phyloP scores from a whole-genome alignment of 2,797 vertebrate genomes.

The Artibeus jamaicensis region DNA sequence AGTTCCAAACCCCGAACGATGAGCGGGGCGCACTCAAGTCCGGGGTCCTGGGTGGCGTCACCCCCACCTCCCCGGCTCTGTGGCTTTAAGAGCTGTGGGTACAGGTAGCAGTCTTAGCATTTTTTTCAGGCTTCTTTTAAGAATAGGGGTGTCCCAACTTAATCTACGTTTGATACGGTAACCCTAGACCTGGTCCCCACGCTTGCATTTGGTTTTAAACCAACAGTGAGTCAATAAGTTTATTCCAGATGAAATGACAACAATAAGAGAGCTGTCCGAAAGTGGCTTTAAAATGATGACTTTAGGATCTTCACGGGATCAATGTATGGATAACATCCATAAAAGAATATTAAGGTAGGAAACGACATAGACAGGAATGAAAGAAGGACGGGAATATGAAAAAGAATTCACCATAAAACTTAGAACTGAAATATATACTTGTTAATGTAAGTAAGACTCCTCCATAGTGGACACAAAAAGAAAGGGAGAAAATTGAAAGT shows the following conservation, averaged over 20 bases:
- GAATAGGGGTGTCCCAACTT: background rate
- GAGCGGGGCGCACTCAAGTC: background rate
- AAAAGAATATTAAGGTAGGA: background rate
- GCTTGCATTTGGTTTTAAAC: background rate
- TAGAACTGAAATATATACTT: slow-evolving; percentile 8
- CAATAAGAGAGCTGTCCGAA: background rate
- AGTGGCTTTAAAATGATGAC: background rate
- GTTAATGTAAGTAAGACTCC: background rate
- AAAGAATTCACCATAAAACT: slow-evolving; percentile 7
- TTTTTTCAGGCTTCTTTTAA: background rate
- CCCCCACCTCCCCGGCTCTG: background rate
- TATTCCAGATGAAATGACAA: background rate
- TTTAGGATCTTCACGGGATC: background rate
- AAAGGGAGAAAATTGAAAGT: background rate
- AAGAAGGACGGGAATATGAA: background rate
- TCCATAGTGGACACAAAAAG: background rate
- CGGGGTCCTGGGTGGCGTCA: background rate
- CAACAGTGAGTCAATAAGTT: background rate
- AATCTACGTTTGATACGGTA: background rate
- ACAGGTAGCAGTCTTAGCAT: background rate
- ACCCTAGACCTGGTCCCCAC: background rate
- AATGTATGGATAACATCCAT: background rate
- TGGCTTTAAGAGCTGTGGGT: background rate
- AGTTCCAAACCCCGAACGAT: background rate
- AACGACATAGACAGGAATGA: background rate